Evolutionary conservation across 2,797 vertebrate species (phyloP).

Genomic region (Sebastes cheni): DNA sequence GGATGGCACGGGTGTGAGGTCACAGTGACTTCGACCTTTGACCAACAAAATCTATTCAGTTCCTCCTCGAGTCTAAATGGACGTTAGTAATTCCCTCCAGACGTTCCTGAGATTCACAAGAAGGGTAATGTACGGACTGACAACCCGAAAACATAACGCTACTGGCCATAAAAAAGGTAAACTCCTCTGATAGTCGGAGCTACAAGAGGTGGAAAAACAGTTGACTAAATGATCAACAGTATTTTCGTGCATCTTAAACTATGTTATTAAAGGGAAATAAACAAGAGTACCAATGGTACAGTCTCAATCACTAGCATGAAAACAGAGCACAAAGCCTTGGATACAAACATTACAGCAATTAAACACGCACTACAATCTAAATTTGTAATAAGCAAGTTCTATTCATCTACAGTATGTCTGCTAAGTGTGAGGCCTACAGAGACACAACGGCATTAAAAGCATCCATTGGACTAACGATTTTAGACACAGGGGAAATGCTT

Average conservation of each 20-base stretch:
- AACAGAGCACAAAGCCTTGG: background rate
- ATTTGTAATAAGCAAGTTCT: background rate
- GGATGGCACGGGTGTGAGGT: too few species aligned
- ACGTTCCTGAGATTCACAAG: too few species aligned
- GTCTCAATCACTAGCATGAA: background rate
- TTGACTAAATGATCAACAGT: background rate
- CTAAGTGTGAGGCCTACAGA: slow-evolving; percentile 12
- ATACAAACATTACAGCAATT: background rate
- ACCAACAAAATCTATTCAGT: too few species aligned
- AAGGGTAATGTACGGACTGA: background rate
- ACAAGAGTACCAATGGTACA: background rate
- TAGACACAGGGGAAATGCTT: slow-evolving; percentile 50
- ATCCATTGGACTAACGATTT: slow-evolving; percentile 55
- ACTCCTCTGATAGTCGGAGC: background rate
- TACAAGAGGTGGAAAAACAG: background rate
- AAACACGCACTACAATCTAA: background rate
- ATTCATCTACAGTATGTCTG: slow-evolving; percentile 7
- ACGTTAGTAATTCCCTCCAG: too few species aligned
- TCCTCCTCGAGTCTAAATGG: too few species aligned
- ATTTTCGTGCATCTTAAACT: background rate
- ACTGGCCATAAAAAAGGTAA: background rate
- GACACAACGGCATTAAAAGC: slow-evolving; percentile 46
- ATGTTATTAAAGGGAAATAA: background rate
- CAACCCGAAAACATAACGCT: background rate
- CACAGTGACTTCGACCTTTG: too few species aligned